Evolutionary conservation across 2,797 vertebrate species (phyloP).

Genomic region (Danio kyathit): DNA sequence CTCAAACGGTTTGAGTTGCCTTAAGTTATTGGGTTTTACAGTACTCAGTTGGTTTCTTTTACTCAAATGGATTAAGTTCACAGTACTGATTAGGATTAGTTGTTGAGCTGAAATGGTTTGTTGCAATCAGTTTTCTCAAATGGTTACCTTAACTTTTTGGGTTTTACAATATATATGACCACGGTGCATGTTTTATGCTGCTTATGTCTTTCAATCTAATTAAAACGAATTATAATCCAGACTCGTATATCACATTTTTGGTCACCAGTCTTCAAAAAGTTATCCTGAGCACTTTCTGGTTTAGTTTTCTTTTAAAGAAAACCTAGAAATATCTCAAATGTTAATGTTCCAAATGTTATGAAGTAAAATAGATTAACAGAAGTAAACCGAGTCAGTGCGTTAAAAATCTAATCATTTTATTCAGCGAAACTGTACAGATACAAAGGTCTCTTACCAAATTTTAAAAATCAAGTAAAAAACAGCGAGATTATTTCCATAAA

Average conservation of each 20-base stretch:
- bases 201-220: neutral
- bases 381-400: slow-evolving; percentile 42
- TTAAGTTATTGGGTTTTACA: too few relatives aligned
- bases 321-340: too few relatives aligned
- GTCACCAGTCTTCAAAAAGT: neutral
- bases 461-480: slow-evolving; percentile 83
- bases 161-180: too few relatives aligned
- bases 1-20: too few relatives aligned
- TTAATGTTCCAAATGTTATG: too few relatives aligned
- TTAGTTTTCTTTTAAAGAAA: neutral
- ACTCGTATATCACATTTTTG: neutral
- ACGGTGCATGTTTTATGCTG: neutral
- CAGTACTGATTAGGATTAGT: too few relatives aligned
- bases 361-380: neutral
- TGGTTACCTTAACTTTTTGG: too few relatives aligned
- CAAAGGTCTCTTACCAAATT: slow-evolving; percentile 70
- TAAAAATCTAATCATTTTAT: slow-evolving; percentile 82
- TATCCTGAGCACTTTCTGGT: neutral
- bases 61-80: too few relatives aligned
- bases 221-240: neutral
- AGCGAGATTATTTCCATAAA: slow-evolving; percentile 76
- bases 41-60: too few relatives aligned
- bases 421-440: slow-evolving; percentile 83
- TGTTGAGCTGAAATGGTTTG: too few relatives aligned
- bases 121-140: too few relatives aligned